phyloP scores from a whole-genome alignment of 1,140 invertebrate genomes.

The Onthophagus taurus region DNA sequence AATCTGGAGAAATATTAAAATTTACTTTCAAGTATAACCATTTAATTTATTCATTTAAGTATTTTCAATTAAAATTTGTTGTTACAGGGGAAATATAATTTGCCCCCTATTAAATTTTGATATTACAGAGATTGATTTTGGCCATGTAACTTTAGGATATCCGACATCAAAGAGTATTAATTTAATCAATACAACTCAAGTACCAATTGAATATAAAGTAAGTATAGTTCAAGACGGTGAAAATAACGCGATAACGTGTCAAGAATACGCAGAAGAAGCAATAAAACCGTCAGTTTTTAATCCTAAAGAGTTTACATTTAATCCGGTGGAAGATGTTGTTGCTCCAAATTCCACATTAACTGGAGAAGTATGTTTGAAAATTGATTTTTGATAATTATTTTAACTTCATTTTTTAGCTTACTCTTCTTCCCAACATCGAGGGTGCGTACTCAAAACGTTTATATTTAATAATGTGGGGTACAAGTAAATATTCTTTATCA shows the following conservation, averaged over 20 bases:
- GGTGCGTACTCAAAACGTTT: slow-evolving; percentile 6
- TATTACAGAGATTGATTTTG: slow-evolving; percentile 34
- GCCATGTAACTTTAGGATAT: slow-evolving; percentile 28
- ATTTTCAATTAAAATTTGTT: not conserved
- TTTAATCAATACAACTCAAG: slow-evolving; percentile 21
- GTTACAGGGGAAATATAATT: slow-evolving; percentile 37
- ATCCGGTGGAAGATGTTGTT: slow-evolving; percentile 27
- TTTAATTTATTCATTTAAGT: not conserved
- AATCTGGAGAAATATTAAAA: slow-evolving; percentile 26
- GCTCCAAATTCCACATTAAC: slow-evolving; percentile 11
- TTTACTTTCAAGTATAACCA: slow-evolving; percentile 26
- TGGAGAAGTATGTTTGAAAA: slow-evolving; percentile 9
- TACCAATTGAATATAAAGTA: slow-evolving; percentile 18
- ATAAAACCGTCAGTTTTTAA: slow-evolving; percentile 25
- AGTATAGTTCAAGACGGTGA: slow-evolving; percentile 32
- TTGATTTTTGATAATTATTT: too few species aligned
- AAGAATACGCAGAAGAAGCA: slow-evolving; percentile 25
- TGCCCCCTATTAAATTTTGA: slow-evolving; percentile 39
- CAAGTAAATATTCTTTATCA: slow-evolving; percentile 11
- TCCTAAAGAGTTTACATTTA: slow-evolving; percentile 29
- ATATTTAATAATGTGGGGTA: slow-evolving; percentile 20
- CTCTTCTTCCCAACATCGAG: slow-evolving; percentile 26
- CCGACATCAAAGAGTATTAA: slow-evolving; percentile 10
- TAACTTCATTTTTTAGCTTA: slow-evolving; percentile 20
- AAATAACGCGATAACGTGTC: slow-evolving; percentile 24